These are phyloP conservation scores for Meleagris gallopavo DNA, from an alignment of 2,113 vertebrate species.

Conservation along the genomic window DNA sequence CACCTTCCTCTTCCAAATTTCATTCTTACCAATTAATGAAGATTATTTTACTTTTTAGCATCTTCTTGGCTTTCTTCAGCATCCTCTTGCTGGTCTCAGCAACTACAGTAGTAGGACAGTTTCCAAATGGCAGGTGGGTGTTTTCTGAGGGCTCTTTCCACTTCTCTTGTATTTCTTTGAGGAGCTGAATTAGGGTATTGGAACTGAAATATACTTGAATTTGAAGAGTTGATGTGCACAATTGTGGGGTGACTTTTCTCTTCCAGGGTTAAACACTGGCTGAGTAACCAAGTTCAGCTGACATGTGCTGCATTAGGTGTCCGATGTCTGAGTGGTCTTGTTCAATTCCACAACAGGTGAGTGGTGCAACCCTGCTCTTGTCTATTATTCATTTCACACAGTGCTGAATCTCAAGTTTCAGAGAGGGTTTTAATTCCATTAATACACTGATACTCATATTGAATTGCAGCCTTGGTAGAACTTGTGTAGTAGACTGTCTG, in stretches of 20 bases:
- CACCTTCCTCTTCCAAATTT: background rate
- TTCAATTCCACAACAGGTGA: conserved; percentile 92
- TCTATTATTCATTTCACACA: background rate
- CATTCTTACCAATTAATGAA: background rate
- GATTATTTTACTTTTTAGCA: conserved; percentile 75
- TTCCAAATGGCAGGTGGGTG: conserved; percentile 87
- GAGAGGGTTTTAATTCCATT: background rate
- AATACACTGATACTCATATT: background rate
- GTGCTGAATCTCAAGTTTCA: background rate
- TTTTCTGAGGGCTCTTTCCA: background rate
- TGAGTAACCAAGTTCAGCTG: conserved; percentile 90
- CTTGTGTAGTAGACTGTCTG: background rate
- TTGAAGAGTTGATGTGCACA: background rate
- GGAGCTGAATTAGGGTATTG: background rate
- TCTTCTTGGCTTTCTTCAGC: conserved; percentile 85
- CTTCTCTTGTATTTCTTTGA: background rate
- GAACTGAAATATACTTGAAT: background rate
- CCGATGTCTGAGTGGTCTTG: conserved; percentile 85
- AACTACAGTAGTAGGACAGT: conserved; percentile 83
- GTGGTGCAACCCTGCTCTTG: background rate
- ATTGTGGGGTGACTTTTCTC: background rate
- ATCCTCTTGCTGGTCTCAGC: conserved; percentile 87
- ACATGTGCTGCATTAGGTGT: conserved; percentile 90
- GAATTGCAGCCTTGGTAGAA: background rate
- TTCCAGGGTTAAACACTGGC: conserved; percentile 83